Evolutionary conservation across 2,888 invertebrate genomes (phyloP).

Genomic region (Oligia latruncula): DNA sequence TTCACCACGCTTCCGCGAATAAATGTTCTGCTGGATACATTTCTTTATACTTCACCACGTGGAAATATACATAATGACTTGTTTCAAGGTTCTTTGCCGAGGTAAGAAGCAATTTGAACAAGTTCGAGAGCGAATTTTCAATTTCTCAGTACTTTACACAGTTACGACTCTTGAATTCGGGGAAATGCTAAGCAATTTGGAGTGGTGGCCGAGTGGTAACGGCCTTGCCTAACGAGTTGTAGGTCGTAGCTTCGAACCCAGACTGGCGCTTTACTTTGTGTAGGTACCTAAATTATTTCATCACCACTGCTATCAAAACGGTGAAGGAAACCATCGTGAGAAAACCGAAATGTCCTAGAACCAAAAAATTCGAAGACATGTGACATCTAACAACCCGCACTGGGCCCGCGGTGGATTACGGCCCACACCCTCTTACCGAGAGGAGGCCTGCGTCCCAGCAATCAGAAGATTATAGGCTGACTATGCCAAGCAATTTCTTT

Average conservation of each 20-base stretch:
- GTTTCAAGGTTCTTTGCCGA: slow-evolving; percentile 36
- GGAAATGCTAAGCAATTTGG: slow-evolving; percentile 2
- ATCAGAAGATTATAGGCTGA: not conserved
- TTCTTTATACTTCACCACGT: slow-evolving; percentile 55
- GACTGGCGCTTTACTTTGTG: not conserved
- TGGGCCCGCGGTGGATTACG: no score
- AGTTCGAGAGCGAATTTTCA: slow-evolving; percentile 28
- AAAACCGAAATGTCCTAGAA: not conserved
- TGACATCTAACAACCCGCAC: not conserved
- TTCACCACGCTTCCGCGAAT: slow-evolving; percentile 79
- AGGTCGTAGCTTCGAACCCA: not conserved
- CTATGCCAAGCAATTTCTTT: not conserved
- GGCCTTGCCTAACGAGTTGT: not conserved
- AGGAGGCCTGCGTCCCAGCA: not conserved
- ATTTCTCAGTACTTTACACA: slow-evolving; percentile 25
- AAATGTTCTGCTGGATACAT: slow-evolving; percentile 64
- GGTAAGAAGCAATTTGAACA: slow-evolving; percentile 29
- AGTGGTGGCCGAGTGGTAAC: not conserved
- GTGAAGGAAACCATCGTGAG: not conserved
- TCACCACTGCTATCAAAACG: not conserved
- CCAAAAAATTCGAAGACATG: not conserved
- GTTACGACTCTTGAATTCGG: slow-evolving; percentile 7
- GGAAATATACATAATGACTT: slow-evolving; percentile 62
- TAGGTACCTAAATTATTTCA: not conserved
- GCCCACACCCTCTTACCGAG: not conserved